Evolutionary conservation across 1,140 invertebrate species (phyloP), one percentile per base, ranked within the genome.

Genomic region (Campoletis sonorensis): DNA sequence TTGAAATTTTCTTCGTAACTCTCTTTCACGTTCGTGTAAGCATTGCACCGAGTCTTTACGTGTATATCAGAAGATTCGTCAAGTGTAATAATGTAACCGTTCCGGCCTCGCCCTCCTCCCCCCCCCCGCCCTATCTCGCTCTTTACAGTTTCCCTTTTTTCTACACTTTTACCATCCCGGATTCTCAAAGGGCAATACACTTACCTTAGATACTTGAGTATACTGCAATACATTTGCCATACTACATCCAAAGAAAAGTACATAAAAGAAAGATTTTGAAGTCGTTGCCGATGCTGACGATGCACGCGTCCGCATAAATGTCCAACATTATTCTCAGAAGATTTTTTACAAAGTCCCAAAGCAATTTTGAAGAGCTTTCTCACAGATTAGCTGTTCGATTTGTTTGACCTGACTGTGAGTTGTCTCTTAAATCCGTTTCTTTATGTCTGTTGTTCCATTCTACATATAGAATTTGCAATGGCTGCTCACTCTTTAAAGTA

Each of bases 151-250:
- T n/a, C 16, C n/a, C 16, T 70, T 33, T 70, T 70, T 70, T 33
- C 30, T 67, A 23, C 16, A 23, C 23, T 67, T 23, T 30, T 70
- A 70, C 67, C 7, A 45, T 30, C 67, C 33, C 30, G 27, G 67
- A 70, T 30, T 70, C 15, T 70, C 67, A 70, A 70, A 70, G 67
- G 30, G 67, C 67, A 70, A 33, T 18, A 18, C 27, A 33, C 15
- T 16, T 18, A 70, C 13, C 67, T 13, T 27, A 13, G 61, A 64
- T 64, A 64, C 61, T 23, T 27, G 61, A 26, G 26, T 64, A 64
- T 27, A 26, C 61, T 64, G 61, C 61, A 15, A 27, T 64, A 64
- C 3, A 27, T 64, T 64, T 4, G 11, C 8, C 23, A 7, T 27
- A 64, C 61, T 64, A 27, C 1, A 27, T 8, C 51, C 18, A 4